Conservation (phyloP, 2,888 invertebrate genomes). For the Perizoma affinitatum region DNA sequence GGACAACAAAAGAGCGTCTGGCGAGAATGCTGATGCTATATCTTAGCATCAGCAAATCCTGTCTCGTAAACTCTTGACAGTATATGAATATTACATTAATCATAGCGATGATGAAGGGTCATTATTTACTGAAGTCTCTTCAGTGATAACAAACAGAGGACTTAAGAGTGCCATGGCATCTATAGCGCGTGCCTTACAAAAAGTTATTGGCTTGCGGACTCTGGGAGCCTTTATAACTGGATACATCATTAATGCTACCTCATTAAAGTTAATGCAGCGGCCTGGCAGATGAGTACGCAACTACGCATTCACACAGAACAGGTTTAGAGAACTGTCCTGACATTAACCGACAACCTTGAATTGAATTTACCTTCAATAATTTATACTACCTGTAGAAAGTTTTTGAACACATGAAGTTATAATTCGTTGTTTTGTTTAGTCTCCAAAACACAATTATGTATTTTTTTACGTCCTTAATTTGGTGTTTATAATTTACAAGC, state of each 20-base stretch:
- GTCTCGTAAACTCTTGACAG: slow-evolving; percentile 58
- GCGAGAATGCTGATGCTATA: slow-evolving; percentile 38
- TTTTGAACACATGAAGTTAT: slow-evolving; percentile 16
- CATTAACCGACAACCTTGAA: slow-evolving; percentile 41
- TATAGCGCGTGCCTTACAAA: slow-evolving; percentile 44
- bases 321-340: slow-evolving; percentile 47
- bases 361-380: slow-evolving; percentile 35
- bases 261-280: slow-evolving; percentile 41
- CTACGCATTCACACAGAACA: slow-evolving; percentile 30
- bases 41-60: slow-evolving; percentile 58
- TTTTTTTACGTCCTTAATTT: neutral
- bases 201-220: slow-evolving; percentile 51
- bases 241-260: slow-evolving; percentile 46
- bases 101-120: slow-evolving; percentile 61
- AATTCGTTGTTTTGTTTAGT: neutral
- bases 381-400: slow-evolving; percentile 34
- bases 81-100: slow-evolving; percentile 61
- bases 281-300: slow-evolving; percentile 38
- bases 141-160: slow-evolving; percentile 52
- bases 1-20: slow-evolving; percentile 19
- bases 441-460: neutral
- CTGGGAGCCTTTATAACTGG: slow-evolving; percentile 50
- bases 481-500: neutral
- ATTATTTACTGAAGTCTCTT: slow-evolving; percentile 53
- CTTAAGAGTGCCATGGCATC: slow-evolving; percentile 40